These are phyloP conservation scores for Malacoraja senta DNA, from an alignment of 2,797 vertebrate genomes.

Conservation along the genomic window DNA sequence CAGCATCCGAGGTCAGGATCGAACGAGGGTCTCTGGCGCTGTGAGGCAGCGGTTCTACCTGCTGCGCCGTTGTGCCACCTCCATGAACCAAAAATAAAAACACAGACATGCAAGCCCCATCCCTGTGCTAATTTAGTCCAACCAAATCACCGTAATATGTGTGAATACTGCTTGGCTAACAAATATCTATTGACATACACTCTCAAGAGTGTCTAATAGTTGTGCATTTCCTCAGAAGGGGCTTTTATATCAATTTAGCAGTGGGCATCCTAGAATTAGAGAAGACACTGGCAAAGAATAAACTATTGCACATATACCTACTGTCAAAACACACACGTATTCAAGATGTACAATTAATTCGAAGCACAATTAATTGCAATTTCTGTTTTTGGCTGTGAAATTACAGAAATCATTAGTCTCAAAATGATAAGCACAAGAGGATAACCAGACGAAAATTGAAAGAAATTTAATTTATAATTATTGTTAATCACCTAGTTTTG, in stretches of 20 bases:
- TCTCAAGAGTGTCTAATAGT: not conserved
- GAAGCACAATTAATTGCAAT: not conserved
- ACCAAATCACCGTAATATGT: not conserved
- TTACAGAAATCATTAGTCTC: not conserved
- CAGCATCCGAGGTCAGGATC: no score
- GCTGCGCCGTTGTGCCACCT: no score
- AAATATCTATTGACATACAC: not conserved
- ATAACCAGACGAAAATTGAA: not conserved
- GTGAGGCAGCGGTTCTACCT: no score
- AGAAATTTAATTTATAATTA: not conserved
- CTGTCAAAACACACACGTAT: not conserved
- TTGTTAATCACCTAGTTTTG: not conserved
- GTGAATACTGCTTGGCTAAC: not conserved
- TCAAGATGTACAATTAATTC: no score
- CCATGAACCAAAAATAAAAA: no score
- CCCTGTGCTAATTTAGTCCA: no score
- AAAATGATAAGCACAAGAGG: not conserved
- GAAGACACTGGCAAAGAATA: not conserved
- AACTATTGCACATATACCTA: not conserved
- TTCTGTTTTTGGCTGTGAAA: not conserved
- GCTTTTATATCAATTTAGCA: not conserved
- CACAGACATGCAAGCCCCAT: no score
- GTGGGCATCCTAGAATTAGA: not conserved
- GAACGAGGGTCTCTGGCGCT: no score
- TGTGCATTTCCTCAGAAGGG: not conserved